Evolutionary conservation across 2,888 invertebrate species (phyloP).

Genomic region (Eupithecia subfuscata): DNA sequence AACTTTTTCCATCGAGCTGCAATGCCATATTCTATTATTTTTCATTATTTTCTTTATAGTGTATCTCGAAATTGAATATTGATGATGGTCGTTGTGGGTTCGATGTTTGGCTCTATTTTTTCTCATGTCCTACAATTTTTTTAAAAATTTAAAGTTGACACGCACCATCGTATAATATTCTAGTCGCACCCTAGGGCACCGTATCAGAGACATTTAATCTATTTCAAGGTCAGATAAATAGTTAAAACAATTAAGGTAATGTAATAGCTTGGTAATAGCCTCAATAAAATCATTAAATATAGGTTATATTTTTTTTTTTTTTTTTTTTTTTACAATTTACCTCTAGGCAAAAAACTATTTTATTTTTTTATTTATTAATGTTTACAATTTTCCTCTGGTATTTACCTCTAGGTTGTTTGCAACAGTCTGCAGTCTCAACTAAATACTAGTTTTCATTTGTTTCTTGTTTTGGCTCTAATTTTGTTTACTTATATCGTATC

Average conservation of each 20-base stretch:
- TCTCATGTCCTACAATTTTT: neutral
- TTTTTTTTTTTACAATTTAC: no score
- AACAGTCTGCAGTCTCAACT: neutral
- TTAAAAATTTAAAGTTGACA: neutral
- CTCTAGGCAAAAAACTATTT: no score
- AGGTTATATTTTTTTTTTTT: no score
- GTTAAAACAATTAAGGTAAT: neutral
- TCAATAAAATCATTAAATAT: conserved; percentile 1
- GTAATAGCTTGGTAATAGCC: neutral
- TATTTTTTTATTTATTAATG: no score
- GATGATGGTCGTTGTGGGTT: neutral
- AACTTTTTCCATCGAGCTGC: neutral
- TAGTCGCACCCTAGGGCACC: neutral
- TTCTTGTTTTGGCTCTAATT: neutral
- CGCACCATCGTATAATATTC: neutral
- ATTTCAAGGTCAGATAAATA: neutral
- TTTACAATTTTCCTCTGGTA: no score
- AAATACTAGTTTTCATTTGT: neutral
- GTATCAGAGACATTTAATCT: neutral
- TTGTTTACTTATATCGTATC: no score
- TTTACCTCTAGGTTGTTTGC: neutral
- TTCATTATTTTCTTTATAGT: neutral
- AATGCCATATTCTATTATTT: neutral
- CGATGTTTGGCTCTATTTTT: neutral
- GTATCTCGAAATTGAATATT: neutral